These are phyloP conservation scores for Linhomoeus sp. DNA, from an alignment of 2,888 invertebrate genomes.

Conservation along the genomic window DNA sequence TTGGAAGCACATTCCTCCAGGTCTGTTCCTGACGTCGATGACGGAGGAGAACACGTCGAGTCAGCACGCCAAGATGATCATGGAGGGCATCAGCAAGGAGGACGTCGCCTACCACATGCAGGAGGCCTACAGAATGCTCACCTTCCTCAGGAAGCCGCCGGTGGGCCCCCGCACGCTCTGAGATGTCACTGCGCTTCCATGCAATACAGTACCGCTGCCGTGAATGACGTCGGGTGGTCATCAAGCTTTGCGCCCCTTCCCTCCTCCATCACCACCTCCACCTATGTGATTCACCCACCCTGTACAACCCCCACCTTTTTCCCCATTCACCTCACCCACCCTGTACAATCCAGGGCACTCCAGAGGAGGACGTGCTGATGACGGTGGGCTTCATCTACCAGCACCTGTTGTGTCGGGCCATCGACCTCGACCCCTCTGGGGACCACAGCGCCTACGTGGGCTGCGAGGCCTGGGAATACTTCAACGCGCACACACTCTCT, in stretches of 20 bases:
- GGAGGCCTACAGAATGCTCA: slow-evolving; percentile 21
- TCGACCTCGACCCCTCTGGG: slow-evolving; percentile 24
- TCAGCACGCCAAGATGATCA: slow-evolving; percentile 21
- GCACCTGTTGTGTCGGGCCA: slow-evolving; percentile 26
- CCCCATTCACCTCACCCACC: no score
- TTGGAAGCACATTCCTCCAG: no score
- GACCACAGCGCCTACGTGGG: slow-evolving; percentile 5
- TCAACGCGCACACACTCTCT: slow-evolving; percentile 19
- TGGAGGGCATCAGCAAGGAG: slow-evolving; percentile 26
- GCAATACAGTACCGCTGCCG: no score
- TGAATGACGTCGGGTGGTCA: no score
- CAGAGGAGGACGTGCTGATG: slow-evolving; percentile 10
- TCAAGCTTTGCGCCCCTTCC: no score
- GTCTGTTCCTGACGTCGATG: slow-evolving; percentile 19
- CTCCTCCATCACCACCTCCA: no score
- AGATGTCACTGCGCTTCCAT: no score
- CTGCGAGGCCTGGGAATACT: slow-evolving; percentile 20
- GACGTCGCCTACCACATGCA: slow-evolving; percentile 18
- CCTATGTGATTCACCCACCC: no score
- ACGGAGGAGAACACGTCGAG: slow-evolving; percentile 26
- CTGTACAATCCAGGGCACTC: no score
- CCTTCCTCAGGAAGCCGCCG: no score
- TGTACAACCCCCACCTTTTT: no score
- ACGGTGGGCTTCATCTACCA: slow-evolving; percentile 29
- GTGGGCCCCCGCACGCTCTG: no score